Conservation (phyloP, 1,140 invertebrate genomes). For the Grapholita molesta region DNA sequence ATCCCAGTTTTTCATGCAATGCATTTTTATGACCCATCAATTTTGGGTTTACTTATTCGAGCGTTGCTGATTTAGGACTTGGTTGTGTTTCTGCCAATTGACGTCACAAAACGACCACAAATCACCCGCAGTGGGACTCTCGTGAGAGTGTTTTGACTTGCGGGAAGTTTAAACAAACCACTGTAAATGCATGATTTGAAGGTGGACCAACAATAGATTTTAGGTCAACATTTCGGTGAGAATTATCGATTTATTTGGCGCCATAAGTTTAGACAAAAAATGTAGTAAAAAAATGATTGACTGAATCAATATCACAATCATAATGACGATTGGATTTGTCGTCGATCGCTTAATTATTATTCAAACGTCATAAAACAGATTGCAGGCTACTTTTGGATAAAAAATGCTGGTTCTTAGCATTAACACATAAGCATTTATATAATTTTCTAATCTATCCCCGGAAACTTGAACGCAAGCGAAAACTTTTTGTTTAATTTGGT, state of each 20-base stretch:
- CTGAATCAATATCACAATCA: no score
- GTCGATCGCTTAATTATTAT: no score
- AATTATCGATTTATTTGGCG: neutral
- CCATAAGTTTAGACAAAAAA: no score
- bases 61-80: slow-evolving; percentile 34
- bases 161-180: slow-evolving; percentile 17
- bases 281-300: no score
- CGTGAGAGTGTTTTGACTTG: slow-evolving; percentile 25
- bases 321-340: no score
- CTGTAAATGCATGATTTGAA: slow-evolving; percentile 2
- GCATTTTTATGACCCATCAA: neutral
- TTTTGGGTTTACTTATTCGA: neutral
- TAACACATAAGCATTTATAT: no score
- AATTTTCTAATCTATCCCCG: no score
- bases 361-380: no score
- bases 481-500: no score
- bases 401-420: no score
- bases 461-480: no score
- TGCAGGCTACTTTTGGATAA: no score
- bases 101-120: slow-evolving; percentile 49
- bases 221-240: neutral
- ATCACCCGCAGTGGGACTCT: slow-evolving; percentile 32
- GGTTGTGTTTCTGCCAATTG: slow-evolving; percentile 43
- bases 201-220: slow-evolving; percentile 11
- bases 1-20: neutral